Base-by-base conservation (phyloP, 1,140 invertebrate species). In the Tetragnatha versicolor region DNA sequence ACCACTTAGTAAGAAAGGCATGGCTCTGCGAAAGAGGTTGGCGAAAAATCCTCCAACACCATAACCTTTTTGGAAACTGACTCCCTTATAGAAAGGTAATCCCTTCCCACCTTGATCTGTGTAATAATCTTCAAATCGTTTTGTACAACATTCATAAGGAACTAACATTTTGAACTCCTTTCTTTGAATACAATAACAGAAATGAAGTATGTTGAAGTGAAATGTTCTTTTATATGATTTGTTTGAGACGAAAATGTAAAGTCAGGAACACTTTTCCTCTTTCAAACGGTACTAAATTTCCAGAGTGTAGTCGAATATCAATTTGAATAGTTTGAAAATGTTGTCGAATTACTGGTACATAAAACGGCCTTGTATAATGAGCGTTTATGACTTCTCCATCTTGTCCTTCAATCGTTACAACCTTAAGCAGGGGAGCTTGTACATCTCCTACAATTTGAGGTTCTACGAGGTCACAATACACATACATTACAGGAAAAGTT, bases 221-320 rank as follows among this genome's bases (percentile, higher is more conserved):
- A 47, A 2, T 3, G 2, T 39, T 10, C 63, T 33, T 35, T 63
- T 63, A 63, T 63, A 63, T 25, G 17, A 63, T 27, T 20, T 65
- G 39, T 31, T 25, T 42, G 25, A 65, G 45, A 35, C 72, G 1
- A 31, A 76, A 65, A 61, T 42, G 7, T 17, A 60, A 10, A 31
- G 51, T 33, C 4, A 53, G 20, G 2, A 63, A 33, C n/a, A 63
- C 72, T 63, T 63, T 49, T 35, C 58, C 42, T 65, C 60, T 76
- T 58, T 65, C 42, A 53, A 61, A 76, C 1, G 55, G 58, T 2
- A 76, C 60, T 1, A 51, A 55, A 33, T 49, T 31, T 5, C 72
- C 72, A 12, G 72, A 27, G 27, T 61, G 20, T 12, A 51, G 5
- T 25, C 45, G 6, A 0, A 65, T 4, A 47, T 76, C 45, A 49